Base-by-base conservation (phyloP, 2,797 vertebrate genomes). In the Pelochelys cantorii region DNA sequence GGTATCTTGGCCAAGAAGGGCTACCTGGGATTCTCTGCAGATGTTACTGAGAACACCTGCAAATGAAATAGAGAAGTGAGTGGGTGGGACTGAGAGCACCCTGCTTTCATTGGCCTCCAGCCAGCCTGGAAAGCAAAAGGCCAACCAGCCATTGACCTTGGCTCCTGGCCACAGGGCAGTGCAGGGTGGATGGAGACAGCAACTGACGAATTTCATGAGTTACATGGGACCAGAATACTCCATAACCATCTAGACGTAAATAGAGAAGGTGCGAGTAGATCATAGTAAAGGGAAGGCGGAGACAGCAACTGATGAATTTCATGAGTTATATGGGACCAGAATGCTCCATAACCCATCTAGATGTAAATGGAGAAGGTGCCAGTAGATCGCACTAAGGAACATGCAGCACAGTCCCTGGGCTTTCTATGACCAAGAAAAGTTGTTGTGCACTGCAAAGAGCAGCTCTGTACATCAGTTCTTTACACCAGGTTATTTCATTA, bases 401-500 rank as follows among this genome's bases (percentile, higher is more conserved):
- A 29, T 27, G 74, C 27, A 52, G 17, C 42, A 52, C 29, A 27
- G 74, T 17, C 52, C 42, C 48, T 27, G 27, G 27, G 23, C 25
- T 77, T 48, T 52, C 42, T 52, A 29, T 3, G 7, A 29, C 74
- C 74, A 77, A 10, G 52, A 52, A 77, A 4, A 52, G 23, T 75
- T 48, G 14, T 13, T 13, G 53, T 62, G 18, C 5, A 37, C 20
- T 10, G n/a, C 52, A 54, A 22, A 37, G 8, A 79, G 89, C 92
- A 88, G 89, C 83, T 89, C 91, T 88, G 2, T 34, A 3, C 93
- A 83, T 89, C n/a, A 0, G 56, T 92, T 85, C 93, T 86, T 37
- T 29, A 31, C 85, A 90, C 79, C 89, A 65, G 87, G 89, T 84
- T 95, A 94, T 84, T 93, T 96, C 74, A 48, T 95, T 96, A 94